Base-by-base conservation (phyloP, 2,113 vertebrate genomes). In the Numida meleagris region DNA sequence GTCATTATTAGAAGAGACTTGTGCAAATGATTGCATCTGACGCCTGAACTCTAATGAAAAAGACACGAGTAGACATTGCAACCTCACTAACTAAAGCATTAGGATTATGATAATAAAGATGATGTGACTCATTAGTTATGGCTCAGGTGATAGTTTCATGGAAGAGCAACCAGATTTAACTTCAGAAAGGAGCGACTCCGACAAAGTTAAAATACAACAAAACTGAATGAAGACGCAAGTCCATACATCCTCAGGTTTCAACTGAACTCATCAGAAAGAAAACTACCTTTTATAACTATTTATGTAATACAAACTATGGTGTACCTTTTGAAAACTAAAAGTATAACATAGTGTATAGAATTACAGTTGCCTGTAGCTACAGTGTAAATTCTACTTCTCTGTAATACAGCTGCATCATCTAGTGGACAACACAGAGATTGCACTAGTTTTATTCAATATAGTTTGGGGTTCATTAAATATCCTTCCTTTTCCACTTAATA, bases 341-440 rank as follows among this genome's bases (percentile, higher is more conserved):
- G 46, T 16, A 3, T 3, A 48, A 33, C 6, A 12, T 4, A 51
- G 38, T 19, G 71, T 67, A 40, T 10, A 46, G 58, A 29, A 62
- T 45, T 48, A 8, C 2, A 45, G 63, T 2, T 36, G 31, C 27
- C 13, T 23, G 33, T 36, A 48, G 42, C 21, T 34, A 24, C 3
- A 14, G 45, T 13, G 72, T 9, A 43, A 77, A 59, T 63, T 65
- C 84, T 10, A 9, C 34, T 77, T 71, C 67, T 92, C 75, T 14
- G 50, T 59, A 25, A 95, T 95, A 55, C 93, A 93, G 90, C 80
- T 24, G 27, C 66, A 82, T 82, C 98, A 97, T 74, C 98, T 96
- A 94, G 96, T 94, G 98, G 68, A 9, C 34, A 31, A 58, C 20
- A 21, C 24, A 46, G 79, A 86, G 93, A 89, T 50, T 94, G 62